phyloP scores from a whole-genome alignment of 2,797 vertebrate species.

The Passerculus sandwichensis region DNA sequence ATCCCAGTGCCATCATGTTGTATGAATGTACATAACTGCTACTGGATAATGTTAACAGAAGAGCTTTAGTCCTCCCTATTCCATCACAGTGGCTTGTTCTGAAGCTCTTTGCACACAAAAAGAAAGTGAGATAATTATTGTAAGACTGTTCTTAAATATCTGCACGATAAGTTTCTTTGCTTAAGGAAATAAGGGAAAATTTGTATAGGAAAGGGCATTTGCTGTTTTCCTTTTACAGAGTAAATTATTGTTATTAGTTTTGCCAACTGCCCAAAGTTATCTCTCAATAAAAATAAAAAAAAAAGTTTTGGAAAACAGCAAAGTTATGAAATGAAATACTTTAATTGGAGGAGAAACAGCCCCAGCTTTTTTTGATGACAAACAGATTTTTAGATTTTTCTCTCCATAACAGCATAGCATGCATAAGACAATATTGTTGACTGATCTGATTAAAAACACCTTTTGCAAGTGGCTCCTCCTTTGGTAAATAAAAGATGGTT shows the following conservation, averaged over 20 bases:
- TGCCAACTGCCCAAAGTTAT: background rate
- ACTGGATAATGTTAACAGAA: background rate
- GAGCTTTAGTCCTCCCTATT: background rate
- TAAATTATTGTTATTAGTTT: background rate
- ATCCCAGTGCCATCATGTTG: background rate
- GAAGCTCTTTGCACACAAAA: background rate
- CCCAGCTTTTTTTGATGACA: background rate
- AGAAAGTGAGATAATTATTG: background rate
- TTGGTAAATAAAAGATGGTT: slow-evolving; percentile 17
- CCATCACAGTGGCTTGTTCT: background rate
- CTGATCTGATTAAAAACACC: slow-evolving; percentile 12
- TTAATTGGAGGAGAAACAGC: background rate
- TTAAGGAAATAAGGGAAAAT: background rate
- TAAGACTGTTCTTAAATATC: background rate
- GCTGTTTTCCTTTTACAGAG: background rate
- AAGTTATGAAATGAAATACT: background rate
- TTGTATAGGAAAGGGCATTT: background rate
- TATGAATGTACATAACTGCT: background rate
- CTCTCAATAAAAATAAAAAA: background rate
- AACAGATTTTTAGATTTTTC: background rate
- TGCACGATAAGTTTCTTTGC: background rate
- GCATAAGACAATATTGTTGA: background rate
- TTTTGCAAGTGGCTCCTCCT: background rate
- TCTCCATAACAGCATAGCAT: background rate
- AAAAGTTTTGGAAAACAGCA: background rate